A percentile compares a stretch with the other conserved stretches of the same genome.
Evolutionary conservation across 2,113 vertebrate species (phyloP).

Genomic region (Heterocephalus glaber): DNA sequence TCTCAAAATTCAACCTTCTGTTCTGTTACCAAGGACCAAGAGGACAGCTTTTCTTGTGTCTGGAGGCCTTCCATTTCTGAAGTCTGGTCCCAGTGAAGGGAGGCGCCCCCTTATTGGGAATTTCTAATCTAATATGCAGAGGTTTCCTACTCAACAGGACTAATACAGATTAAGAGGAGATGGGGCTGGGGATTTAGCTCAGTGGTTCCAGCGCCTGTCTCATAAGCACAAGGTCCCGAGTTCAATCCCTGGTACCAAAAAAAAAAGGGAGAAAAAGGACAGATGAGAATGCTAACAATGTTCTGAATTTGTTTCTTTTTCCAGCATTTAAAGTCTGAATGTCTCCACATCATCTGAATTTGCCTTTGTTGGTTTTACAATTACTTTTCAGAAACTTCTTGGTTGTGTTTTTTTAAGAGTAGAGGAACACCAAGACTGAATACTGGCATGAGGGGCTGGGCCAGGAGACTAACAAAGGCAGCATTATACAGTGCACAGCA

Average conservation of each 20-base stretch:
- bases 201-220: too few relatives aligned
- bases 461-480: slow-evolving; percentile 83
- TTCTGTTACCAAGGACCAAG: background rate
- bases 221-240: too few relatives aligned
- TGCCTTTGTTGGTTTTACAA: slow-evolving; percentile 70
- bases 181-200: too few relatives aligned
- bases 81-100: background rate
- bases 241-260: too few relatives aligned
- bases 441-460: slow-evolving; percentile 28
- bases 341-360: slow-evolving; percentile 69
- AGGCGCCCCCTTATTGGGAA: slow-evolving; percentile 29
- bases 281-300: slow-evolving; percentile 50
- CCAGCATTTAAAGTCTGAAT: slow-evolving; percentile 49
- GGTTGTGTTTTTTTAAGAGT: slow-evolving; percentile 74
- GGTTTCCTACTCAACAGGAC: slow-evolving; percentile 52
- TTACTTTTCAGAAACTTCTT: slow-evolving; percentile 76
- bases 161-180: slow-evolving; percentile 40
- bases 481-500: slow-evolving; percentile 82
- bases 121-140: slow-evolving; percentile 44
- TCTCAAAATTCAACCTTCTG: background rate
- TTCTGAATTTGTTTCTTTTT: slow-evolving; percentile 65
- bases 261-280: too few relatives aligned
- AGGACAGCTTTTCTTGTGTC: slow-evolving; percentile 34
- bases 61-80: slow-evolving; percentile 23
- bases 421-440: slow-evolving; percentile 67